Percentiles rank a stretch among this genome's conserved stretches.
phyloP scores from a whole-genome alignment of 2,113 vertebrate genomes.

The Xiphophorus maculatus region DNA sequence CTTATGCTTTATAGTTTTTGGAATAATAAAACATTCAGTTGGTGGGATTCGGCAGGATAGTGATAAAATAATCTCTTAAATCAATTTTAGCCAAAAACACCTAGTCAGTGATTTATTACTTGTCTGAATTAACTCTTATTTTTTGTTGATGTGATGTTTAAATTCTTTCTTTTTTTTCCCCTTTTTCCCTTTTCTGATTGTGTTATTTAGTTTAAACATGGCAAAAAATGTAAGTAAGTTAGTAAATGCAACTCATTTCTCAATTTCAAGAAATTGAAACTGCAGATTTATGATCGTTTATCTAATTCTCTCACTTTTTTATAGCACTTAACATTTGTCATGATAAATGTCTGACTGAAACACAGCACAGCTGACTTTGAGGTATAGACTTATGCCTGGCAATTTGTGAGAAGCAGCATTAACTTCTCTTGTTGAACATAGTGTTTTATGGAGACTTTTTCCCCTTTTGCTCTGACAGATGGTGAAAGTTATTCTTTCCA shows the following conservation, averaged over 20 bases:
- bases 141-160: too few species aligned
- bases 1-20: too few species aligned
- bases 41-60: too few species aligned
- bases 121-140: too few species aligned
- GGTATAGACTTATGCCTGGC: neutral
- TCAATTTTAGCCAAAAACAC: too few species aligned
- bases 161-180: too few species aligned
- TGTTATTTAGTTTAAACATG: neutral
- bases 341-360: constrained; percentile 7
- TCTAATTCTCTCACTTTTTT: neutral
- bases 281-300: neutral
- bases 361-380: neutral
- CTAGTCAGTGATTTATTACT: too few species aligned
- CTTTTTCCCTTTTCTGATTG: neutral
- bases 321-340: constrained; percentile 7
- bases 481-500: constrained; percentile 29
- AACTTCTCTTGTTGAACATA: neutral
- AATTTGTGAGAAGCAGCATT: neutral
- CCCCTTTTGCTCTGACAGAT: constrained; percentile 31
- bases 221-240: neutral
- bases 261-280: neutral
- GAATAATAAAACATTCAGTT: too few species aligned
- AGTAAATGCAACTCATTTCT: neutral
- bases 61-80: too few species aligned
- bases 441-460: neutral